Evolutionary conservation across 2,888 invertebrate species (phyloP), one percentile per base, ranked within the genome.

Genomic region (Synanthedon vespiformis): DNA sequence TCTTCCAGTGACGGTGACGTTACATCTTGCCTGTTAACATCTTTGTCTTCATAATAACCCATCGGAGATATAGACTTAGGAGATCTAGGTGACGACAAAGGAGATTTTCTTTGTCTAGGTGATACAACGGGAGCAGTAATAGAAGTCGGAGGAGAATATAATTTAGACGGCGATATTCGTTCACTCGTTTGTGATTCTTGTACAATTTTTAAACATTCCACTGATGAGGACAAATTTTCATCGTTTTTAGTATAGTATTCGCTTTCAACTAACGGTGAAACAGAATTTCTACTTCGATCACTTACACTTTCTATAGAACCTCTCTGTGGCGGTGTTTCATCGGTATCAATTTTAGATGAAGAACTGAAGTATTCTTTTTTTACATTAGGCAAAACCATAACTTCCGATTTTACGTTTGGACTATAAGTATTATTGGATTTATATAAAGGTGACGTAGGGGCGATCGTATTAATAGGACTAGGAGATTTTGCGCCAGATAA

Each of bases 401-500:
- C 59, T 58, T 83, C 83, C 49, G 73, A 64, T 60, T 70, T 76
- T 52, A 65, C 58, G 54, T 67, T 67, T 58, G 81, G 74, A 51
- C 78, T 72, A 55, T 63, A 53, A 61, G 55, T 60, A 58, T 59
- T 68, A 63, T 68, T 77, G 57, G 76, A 68, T 68, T 72, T 77
- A 59, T 70, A 61, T 44, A 70, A 70, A 48, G 81, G 75, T 56
- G 77, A 72, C 58, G 77, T 73, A 56, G 79, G 60, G 54, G 72
- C 65, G 57, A 70, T 62, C 56, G 68, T 72, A 77, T 83, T 82
- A 57, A 80, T 72, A 61, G 86, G 86, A 80, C 86, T 86, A 74
- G 82, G 75, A 57, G 84, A 77, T 71, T 82, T 84, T 56, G 74
- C 69, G 65, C 67, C 69, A 61, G 80, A 65, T 64, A 72, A 64